phyloP scores from a whole-genome alignment of 2,113 vertebrate genomes.

The Python bivittatus region DNA sequence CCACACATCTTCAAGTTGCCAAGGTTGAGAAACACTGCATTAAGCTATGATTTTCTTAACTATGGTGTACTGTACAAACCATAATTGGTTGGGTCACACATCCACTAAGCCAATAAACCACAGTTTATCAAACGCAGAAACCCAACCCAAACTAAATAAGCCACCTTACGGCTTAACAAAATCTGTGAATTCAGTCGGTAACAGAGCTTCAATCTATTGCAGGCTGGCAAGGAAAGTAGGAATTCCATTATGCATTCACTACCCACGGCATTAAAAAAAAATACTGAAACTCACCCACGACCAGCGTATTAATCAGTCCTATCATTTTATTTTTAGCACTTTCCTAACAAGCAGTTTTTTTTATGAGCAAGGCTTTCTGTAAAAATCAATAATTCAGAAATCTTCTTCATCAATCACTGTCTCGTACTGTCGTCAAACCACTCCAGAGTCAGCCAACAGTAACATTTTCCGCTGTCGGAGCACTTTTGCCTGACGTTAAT shows the following conservation, averaged over 20 bases:
- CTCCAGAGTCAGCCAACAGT: background rate
- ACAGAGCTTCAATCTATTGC: background rate
- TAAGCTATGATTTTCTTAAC: background rate
- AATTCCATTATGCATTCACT: background rate
- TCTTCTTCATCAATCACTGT: conserved; percentile 1
- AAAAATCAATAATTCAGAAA: conserved; percentile 22
- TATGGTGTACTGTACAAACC: background rate
- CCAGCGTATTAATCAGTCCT: background rate
- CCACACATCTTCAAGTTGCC: no score
- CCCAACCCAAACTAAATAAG: background rate
- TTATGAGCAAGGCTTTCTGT: conserved; percentile 1
- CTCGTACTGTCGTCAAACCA: background rate
- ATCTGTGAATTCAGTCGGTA: background rate
- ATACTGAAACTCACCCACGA: background rate
- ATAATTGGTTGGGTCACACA: background rate
- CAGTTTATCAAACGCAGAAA: background rate
- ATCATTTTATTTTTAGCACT: conserved; percentile 1
- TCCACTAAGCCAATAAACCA: background rate
- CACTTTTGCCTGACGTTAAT: conserved; percentile 16
- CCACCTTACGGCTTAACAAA: background rate
- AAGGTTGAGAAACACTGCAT: no score
- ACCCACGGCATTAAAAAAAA: background rate
- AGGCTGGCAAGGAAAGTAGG: background rate
- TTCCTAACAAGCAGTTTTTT: background rate
- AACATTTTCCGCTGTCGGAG: background rate